These are phyloP conservation scores for Argyresthia albistria DNA, from an alignment of 2,888 invertebrate genomes.

Conservation along the genomic window DNA sequence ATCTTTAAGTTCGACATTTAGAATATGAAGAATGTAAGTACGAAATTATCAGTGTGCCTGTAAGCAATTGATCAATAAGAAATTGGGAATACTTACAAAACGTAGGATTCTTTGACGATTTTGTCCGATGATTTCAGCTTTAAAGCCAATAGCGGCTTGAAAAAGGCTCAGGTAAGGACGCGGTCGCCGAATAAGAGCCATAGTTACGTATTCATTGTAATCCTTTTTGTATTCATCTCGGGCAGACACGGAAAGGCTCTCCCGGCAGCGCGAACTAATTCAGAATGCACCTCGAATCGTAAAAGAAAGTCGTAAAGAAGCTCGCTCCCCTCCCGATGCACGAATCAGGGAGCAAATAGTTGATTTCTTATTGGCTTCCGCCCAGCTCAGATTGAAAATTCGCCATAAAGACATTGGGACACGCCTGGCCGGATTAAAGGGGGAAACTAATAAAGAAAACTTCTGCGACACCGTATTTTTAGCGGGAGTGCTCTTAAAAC, in stretches of 20 bases:
- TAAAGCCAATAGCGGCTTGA: too few species aligned
- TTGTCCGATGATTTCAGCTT: too few species aligned
- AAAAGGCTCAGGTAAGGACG: too few species aligned
- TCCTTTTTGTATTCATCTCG: conserved; percentile 63
- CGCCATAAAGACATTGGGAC: conserved; percentile 71
- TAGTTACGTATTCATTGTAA: conserved; percentile 42
- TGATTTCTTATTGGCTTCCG: conserved; percentile 71
- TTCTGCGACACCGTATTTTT: conserved; percentile 71
- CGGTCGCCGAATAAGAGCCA: too few species aligned
- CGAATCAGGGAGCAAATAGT: conserved; percentile 67
- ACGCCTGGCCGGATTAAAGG: conserved; percentile 68
- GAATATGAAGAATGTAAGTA: too few species aligned
- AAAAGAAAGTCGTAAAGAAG: conserved; percentile 70
- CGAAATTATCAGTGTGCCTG: too few species aligned
- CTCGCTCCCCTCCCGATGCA: conserved; percentile 61
- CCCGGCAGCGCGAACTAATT: conserved; percentile 59
- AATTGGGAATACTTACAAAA: too few species aligned
- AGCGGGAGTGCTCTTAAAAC: conserved; percentile 61
- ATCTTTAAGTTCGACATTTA: too few species aligned
- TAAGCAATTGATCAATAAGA: too few species aligned
- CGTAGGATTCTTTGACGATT: too few species aligned
- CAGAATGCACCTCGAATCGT: conserved; percentile 71
- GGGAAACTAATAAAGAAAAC: conserved; percentile 72
- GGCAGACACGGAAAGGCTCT: conserved; percentile 65
- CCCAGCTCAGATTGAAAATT: conserved; percentile 70